Percentiles rank a stretch among this genome's conserved stretches.
Evolutionary conservation across 2,888 invertebrate genomes (phyloP).

Genomic region (Seira musarum): DNA sequence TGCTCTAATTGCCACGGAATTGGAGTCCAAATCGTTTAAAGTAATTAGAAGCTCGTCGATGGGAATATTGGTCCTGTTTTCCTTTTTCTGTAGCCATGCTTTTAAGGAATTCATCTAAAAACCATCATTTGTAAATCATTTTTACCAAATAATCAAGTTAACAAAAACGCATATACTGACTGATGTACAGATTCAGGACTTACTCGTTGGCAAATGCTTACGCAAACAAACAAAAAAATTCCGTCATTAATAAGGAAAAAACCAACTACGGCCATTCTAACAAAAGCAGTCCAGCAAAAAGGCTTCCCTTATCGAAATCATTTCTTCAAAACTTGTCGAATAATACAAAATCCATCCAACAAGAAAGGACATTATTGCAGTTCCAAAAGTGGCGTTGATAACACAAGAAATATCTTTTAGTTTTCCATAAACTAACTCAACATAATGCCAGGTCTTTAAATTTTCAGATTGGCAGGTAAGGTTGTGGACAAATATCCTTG

Average conservation of each 20-base stretch:
- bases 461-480: neutral
- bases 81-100: neutral
- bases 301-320: neutral
- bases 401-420: neutral
- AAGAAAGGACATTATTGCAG: neutral
- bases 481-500: neutral
- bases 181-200: no score
- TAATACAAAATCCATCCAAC: neutral
- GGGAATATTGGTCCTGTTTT: neutral
- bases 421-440: neutral
- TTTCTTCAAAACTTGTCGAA: neutral
- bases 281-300: neutral
- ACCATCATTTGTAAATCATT: neutral
- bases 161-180: no score
- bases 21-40: neutral
- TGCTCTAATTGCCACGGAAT: neutral
- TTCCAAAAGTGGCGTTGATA: neutral
- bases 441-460: neutral
- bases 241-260: neutral
- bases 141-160: no score
- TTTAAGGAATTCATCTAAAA: conserved; percentile 7
- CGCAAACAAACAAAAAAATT: no score
- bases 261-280: neutral
- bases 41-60: neutral
- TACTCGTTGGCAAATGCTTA: no score